Percentiles rank a stretch among this genome's conserved stretches.
Conservation (phyloP, 2,113 vertebrate genomes). For the Thermophis baileyi region DNA sequence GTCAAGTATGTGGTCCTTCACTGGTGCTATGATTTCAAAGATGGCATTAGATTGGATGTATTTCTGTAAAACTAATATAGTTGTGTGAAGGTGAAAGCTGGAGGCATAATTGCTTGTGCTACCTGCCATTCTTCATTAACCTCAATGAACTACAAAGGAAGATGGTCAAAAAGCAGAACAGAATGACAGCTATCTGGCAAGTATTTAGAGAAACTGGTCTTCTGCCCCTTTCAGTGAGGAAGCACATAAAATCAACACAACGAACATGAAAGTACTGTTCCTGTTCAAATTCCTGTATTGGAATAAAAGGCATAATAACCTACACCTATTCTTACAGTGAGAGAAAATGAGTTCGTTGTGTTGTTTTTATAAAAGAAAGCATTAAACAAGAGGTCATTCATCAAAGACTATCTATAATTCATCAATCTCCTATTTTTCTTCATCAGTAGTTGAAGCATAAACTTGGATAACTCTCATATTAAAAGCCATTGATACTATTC, state of each 20-base stretch:
- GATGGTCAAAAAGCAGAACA: neutral
- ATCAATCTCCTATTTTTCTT: neutral
- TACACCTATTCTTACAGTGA: neutral
- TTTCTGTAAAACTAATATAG: neutral
- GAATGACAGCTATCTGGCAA: neutral
- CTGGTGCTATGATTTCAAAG: neutral
- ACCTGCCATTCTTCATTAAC: neutral
- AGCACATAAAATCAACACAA: neutral
- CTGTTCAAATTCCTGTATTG: neutral
- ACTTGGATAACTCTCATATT: neutral
- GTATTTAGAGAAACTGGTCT: neutral
- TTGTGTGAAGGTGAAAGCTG: neutral
- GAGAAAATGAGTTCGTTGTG: neutral
- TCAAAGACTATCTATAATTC: neutral
- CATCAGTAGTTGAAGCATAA: neutral
- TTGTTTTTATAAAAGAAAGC: neutral
- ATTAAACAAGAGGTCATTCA: neutral
- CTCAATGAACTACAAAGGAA: neutral
- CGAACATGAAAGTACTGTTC: neutral
- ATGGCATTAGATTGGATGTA: neutral
- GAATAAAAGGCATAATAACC: neutral
- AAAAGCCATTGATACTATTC: neutral
- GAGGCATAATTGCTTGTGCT: neutral
- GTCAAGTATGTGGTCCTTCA: neutral
- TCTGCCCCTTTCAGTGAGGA: neutral